These are phyloP conservation scores for Rana temporaria DNA, from an alignment of 2,113 vertebrate genomes.

Conservation along the genomic window DNA sequence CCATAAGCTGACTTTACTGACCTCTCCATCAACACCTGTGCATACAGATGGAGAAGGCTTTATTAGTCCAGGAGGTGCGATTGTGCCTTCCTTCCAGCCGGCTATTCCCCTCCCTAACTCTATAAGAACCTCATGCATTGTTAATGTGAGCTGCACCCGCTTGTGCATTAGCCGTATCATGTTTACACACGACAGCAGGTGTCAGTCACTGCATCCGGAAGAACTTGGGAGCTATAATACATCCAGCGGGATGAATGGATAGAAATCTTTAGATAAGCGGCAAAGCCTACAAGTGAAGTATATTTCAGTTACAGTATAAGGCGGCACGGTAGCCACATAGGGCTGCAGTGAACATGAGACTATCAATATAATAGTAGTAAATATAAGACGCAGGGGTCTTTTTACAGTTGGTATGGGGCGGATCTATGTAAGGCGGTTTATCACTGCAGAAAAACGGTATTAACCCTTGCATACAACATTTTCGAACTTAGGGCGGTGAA, in stretches of 20 bases:
- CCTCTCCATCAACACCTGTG: constrained; percentile 28
- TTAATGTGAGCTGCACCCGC: constrained; percentile 8
- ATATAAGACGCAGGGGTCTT: no score
- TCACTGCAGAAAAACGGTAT: no score
- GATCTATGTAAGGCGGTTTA: no score
- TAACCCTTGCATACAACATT: no score
- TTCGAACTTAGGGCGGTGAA: no score
- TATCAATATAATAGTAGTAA: no score
- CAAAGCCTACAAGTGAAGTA: neutral
- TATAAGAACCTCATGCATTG: constrained; percentile 2
- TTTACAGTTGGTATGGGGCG: no score
- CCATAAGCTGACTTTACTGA: constrained; percentile 10
- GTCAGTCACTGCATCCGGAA: neutral
- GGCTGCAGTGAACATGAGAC: no score
- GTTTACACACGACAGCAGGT: constrained; percentile 27
- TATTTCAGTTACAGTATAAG: no score
- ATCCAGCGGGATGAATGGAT: neutral
- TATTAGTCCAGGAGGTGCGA: constrained; percentile 20
- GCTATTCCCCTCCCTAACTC: neutral
- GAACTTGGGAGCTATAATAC: neutral
- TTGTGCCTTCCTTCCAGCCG: neutral
- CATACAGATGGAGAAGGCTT: constrained; percentile 31
- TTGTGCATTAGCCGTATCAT: constrained; percentile 3
- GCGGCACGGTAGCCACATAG: no score
- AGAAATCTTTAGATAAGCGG: neutral